Conservation (phyloP, 2,888 invertebrate genomes). For the Alitta virens region DNA sequence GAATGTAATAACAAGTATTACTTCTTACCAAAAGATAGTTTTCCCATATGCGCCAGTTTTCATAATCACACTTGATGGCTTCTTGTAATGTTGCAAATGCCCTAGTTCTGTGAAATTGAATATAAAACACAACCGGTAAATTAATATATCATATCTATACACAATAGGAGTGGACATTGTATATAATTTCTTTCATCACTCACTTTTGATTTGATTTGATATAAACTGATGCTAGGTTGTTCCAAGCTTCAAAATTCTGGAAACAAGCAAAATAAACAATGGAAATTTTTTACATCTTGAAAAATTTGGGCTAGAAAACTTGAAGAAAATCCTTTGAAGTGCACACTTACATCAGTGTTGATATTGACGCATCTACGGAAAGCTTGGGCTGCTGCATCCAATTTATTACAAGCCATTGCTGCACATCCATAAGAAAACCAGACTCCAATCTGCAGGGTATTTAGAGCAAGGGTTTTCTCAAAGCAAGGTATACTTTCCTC, state of each 20-base stretch:
- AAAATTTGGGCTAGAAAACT: too few relatives aligned
- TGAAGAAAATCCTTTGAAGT: too few relatives aligned
- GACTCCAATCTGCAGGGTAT: slow-evolving; percentile 69
- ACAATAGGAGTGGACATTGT: too few relatives aligned
- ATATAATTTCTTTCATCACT: slow-evolving; percentile 18
- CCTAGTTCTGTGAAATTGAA: slow-evolving; percentile 52
- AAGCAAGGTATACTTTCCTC: slow-evolving; percentile 77
- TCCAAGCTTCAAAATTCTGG: slow-evolving; percentile 92
- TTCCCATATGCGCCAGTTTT: slow-evolving; percentile 93
- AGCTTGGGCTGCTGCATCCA: slow-evolving; percentile 74
- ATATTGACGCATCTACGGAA: slow-evolving; percentile 83
- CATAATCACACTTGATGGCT: slow-evolving; percentile 84
- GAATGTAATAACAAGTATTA: too few relatives aligned
- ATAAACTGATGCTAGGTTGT: slow-evolving; percentile 92
- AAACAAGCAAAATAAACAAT: slow-evolving; percentile 17
- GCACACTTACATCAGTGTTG: slow-evolving; percentile 68
- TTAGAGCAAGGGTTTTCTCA: slow-evolving; percentile 78
- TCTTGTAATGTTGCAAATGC: slow-evolving; percentile 85
- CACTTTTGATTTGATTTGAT: slow-evolving; percentile 82
- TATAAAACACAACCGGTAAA: too few relatives aligned
- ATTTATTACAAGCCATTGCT: slow-evolving; percentile 62
- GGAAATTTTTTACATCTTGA: background rate
- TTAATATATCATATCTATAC: too few relatives aligned
- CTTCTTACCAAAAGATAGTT: slow-evolving; percentile 73
- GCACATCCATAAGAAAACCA: slow-evolving; percentile 87